Percentiles rank a stretch among this genome's conserved stretches.
phyloP scores from a whole-genome alignment of 1,140 invertebrate species.

The Daktulosphaira vitifoliae region DNA sequence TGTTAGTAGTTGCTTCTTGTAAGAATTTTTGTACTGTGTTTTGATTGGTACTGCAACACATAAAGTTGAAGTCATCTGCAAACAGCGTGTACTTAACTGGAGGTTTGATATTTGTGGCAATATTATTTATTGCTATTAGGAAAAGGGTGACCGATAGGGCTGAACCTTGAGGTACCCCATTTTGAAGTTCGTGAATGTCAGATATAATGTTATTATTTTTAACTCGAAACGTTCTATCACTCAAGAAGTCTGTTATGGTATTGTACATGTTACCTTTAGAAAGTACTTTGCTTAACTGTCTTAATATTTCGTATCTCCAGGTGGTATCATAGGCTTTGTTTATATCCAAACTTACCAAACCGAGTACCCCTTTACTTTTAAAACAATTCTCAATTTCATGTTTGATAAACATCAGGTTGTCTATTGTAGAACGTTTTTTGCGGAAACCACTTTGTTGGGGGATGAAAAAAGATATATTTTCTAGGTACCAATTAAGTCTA shows the following conservation, averaged over 20 bases:
- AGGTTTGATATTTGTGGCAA: background rate
- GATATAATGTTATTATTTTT: background rate
- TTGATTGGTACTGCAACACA: background rate
- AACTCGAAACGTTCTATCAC: too few relatives aligned
- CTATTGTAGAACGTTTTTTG: too few relatives aligned
- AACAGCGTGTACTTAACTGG: background rate
- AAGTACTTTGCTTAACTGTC: too few relatives aligned
- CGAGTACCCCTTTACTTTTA: too few relatives aligned
- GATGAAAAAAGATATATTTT: background rate
- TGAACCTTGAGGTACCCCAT: background rate
- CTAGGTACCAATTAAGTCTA: background rate
- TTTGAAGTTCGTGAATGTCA: background rate
- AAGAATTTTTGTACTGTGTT: background rate
- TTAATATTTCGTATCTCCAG: too few relatives aligned
- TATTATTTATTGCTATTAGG: conserved; percentile 4
- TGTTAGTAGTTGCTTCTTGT: background rate
- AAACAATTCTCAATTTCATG: too few relatives aligned
- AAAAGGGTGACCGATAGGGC: background rate
- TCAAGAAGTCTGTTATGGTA: too few relatives aligned
- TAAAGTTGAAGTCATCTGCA: background rate
- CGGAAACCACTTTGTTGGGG: background rate
- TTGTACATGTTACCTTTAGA: too few relatives aligned
- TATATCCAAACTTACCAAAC: too few relatives aligned
- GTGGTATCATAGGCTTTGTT: too few relatives aligned
- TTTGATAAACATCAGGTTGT: too few relatives aligned